Evolutionary conservation across 2,113 vertebrate genomes (phyloP).

Genomic region (Poeciliopsis retropinna): DNA sequence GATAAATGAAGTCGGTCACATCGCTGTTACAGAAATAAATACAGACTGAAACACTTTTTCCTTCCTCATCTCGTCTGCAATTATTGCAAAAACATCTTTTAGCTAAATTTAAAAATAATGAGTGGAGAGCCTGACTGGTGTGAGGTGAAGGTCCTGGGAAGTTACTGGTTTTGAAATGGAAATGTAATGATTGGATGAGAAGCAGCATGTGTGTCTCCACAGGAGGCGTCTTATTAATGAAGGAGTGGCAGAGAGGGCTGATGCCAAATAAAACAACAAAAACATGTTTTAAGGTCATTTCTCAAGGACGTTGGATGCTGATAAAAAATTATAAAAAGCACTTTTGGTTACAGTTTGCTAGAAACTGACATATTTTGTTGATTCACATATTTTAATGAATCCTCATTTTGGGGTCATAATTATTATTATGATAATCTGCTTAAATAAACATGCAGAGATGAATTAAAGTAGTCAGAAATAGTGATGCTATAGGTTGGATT

Average conservation of each 20-base stretch:
- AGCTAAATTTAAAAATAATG: conserved; percentile 18
- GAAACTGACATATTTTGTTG: not conserved
- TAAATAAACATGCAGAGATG: too few relatives aligned
- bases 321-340: not conserved
- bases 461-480: not conserved
- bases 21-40: not conserved
- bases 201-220: conserved; percentile 42
- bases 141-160: conserved; percentile 49
- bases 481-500: not conserved
- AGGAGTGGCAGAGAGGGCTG: not conserved
- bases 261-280: conserved; percentile 38
- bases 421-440: too few relatives aligned
- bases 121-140: not conserved
- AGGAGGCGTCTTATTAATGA: conserved; percentile 61
- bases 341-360: not conserved
- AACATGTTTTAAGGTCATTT: conserved; percentile 41
- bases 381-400: not conserved
- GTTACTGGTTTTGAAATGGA: conserved; percentile 52
- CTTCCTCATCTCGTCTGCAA: not conserved
- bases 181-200: conserved; percentile 36
- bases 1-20: not conserved
- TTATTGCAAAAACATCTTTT: conserved; percentile 4
- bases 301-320: conserved; percentile 46
- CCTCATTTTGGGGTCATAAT: too few relatives aligned
- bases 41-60: not conserved